phyloP scores from a whole-genome alignment of 1,140 invertebrate species.

The Drosophila lacteicornis region DNA sequence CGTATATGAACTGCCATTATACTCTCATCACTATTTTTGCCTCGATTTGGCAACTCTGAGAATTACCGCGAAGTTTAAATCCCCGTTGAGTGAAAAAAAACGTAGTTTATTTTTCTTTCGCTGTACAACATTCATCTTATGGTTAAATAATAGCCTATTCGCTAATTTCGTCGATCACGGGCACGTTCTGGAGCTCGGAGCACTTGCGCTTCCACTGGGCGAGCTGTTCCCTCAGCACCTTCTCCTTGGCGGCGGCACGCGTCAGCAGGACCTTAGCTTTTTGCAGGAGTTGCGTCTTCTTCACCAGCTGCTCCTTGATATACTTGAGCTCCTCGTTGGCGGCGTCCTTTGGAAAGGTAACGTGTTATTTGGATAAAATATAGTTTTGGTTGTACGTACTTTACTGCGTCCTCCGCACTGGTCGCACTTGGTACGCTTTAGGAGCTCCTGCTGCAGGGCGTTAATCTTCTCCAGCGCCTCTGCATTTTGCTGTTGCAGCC shows the following conservation, averaged over 20 bases:
- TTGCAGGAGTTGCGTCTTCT: slow-evolving; percentile 86
- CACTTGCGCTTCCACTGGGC: slow-evolving; percentile 80
- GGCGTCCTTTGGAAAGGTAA: slow-evolving; percentile 36
- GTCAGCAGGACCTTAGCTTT: slow-evolving; percentile 86
- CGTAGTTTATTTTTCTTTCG: slow-evolving; percentile 8
- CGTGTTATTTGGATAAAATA: background rate
- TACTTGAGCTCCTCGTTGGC: slow-evolving; percentile 79
- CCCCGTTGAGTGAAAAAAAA: slow-evolving; percentile 11
- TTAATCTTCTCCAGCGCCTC: slow-evolving; percentile 85
- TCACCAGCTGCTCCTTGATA: slow-evolving; percentile 85
- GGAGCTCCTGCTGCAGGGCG: slow-evolving; percentile 85
- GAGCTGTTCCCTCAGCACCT: slow-evolving; percentile 77
- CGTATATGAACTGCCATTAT: background rate
- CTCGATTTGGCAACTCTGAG: slow-evolving; percentile 20
- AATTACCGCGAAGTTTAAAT: background rate
- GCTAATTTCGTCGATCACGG: slow-evolving; percentile 84
- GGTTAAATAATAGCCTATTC: slow-evolving; percentile 61
- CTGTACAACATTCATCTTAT: slow-evolving; percentile 62
- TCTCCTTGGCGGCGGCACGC: slow-evolving; percentile 82
- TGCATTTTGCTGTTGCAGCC: slow-evolving; percentile 84
- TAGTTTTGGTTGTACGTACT: slow-evolving; percentile 14
- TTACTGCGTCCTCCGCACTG: slow-evolving; percentile 54
- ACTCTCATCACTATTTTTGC: background rate
- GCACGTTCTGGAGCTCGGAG: slow-evolving; percentile 83
- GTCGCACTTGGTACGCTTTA: slow-evolving; percentile 54